A percentile compares a stretch with the other conserved stretches of the same genome.
Evolutionary conservation across 2,888 invertebrate genomes (phyloP).

Genomic region (Acheta domesticus): DNA sequence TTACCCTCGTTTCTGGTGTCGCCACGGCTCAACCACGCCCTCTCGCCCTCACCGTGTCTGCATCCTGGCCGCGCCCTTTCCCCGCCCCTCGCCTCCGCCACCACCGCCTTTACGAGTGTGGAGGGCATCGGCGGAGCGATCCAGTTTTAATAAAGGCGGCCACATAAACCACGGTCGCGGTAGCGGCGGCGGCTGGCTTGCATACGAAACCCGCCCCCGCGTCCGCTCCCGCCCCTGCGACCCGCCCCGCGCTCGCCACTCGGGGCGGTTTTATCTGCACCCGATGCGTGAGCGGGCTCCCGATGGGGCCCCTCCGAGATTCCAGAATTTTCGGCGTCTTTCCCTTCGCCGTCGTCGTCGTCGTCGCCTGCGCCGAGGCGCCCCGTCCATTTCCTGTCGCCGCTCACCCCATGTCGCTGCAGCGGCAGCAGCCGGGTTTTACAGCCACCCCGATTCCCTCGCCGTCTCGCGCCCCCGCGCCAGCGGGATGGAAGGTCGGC

Average conservation of each 20-base stretch:
- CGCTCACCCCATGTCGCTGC: background rate
- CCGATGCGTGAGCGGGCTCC: background rate
- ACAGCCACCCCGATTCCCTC: background rate
- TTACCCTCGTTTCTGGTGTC: too few relatives aligned
- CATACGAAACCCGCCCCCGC: background rate
- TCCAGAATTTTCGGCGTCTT: background rate
- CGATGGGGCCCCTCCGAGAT: background rate
- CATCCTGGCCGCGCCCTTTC: background rate
- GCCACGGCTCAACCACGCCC: too few relatives aligned
- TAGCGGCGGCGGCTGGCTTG: background rate
- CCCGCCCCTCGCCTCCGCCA: background rate
- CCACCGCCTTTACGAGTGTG: background rate
- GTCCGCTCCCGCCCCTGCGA: background rate
- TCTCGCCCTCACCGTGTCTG: background rate
- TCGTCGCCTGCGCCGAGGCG: background rate
- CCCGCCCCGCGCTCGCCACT: background rate
- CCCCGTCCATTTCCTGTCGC: background rate
- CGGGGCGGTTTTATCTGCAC: background rate
- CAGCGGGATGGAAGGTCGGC: background rate
- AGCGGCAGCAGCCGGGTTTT: background rate
- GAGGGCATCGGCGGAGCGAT: conserved; percentile 4
- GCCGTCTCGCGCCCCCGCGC: background rate
- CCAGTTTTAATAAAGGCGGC: conserved; percentile 18
- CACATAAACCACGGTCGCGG: background rate
- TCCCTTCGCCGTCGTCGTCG: background rate